Conservation (phyloP, 2,888 invertebrate genomes). For the Brachyopa scutellaris region DNA sequence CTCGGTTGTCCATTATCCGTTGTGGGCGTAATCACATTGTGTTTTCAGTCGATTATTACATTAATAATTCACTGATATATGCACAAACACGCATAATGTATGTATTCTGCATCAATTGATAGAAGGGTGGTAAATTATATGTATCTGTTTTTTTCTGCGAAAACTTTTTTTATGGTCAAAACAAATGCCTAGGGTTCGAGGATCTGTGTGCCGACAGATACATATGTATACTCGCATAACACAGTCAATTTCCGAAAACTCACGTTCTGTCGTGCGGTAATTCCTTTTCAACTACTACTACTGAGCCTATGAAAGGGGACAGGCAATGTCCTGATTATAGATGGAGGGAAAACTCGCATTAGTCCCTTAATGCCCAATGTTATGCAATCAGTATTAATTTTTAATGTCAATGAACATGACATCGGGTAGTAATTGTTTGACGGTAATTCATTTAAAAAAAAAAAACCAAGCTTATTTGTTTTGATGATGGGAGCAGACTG, state of each 20-base stretch:
- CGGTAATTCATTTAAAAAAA: too few species aligned
- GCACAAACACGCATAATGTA: too few species aligned
- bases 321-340: neutral
- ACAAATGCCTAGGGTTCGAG: too few species aligned
- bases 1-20: neutral
- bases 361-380: neutral
- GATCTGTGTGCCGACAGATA: too few species aligned
- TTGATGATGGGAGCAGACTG: too few species aligned
- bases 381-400: neutral
- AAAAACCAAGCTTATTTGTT: too few species aligned
- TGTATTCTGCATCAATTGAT: neutral
- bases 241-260: neutral
- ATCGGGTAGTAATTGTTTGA: neutral
- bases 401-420: neutral
- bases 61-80: constrained; percentile 25
- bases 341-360: neutral
- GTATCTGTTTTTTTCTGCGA: too few species aligned
- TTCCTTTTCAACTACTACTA: neutral
- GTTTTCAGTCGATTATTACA: constrained; percentile 13
- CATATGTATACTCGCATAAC: too few species aligned
- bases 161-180: too few species aligned
- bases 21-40: constrained; percentile 9
- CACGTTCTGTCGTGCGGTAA: too few species aligned
- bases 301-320: neutral
- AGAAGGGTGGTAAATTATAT: neutral